These are phyloP conservation scores for Myzus persicae DNA, from an alignment of 1,140 invertebrate genomes.

Conservation along the genomic window DNA sequence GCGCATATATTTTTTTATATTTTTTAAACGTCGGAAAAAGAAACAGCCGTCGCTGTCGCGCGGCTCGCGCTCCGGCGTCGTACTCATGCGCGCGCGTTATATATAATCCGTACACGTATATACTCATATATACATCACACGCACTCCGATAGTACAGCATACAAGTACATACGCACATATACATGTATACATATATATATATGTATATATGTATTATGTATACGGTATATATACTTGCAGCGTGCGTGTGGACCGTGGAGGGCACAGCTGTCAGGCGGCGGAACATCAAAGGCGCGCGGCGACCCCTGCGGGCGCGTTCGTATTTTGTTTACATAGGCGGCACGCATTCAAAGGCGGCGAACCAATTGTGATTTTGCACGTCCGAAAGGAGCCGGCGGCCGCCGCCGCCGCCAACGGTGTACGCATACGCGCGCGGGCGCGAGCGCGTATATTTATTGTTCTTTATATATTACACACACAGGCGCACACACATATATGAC, in stretches of 20 bases:
- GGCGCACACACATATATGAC: neutral
- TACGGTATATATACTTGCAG: neutral
- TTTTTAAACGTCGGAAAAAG: neutral
- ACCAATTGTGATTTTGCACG: slow-evolving; percentile 56
- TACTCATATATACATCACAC: neutral
- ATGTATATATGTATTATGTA: neutral
- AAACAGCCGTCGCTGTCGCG: neutral
- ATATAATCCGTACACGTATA: neutral
- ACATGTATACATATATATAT: neutral
- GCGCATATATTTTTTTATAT: neutral
- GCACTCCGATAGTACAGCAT: too few relatives aligned
- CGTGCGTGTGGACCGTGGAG: slow-evolving; percentile 23
- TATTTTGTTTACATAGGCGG: slow-evolving; percentile 55
- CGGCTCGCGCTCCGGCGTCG: neutral
- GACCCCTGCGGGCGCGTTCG: slow-evolving; percentile 36
- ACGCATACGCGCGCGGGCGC: neutral
- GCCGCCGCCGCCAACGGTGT: neutral
- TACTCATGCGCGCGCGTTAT: neutral
- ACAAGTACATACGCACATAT: neutral
- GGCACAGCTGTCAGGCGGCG: slow-evolving; percentile 51
- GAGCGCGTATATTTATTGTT: slow-evolving; percentile 16
- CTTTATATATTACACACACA: slow-evolving; percentile 14
- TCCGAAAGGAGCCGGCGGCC: slow-evolving; percentile 32
- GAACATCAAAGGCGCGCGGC: slow-evolving; percentile 44
- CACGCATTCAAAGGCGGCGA: slow-evolving; percentile 51